Evolutionary conservation across 2,113 vertebrate species (phyloP).

Genomic region (Machaerirhynchus nigripectus): DNA sequence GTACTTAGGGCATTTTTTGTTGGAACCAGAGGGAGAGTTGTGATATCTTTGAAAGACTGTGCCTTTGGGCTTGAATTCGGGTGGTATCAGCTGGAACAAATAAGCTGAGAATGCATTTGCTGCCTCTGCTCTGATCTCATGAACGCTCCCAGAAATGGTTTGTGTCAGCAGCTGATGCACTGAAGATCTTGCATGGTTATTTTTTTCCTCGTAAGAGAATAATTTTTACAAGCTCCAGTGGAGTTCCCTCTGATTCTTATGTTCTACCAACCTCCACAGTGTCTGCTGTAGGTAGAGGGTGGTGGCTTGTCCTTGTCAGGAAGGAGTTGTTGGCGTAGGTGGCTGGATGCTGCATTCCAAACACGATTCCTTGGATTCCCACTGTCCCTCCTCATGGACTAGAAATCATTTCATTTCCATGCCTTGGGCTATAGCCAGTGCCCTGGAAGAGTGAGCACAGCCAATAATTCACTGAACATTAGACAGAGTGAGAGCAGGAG

Average conservation of each 20-base stretch:
- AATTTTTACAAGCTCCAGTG: slow-evolving; percentile 1
- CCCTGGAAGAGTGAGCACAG: neutral
- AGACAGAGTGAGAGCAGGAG: neutral
- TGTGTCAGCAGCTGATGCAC: slow-evolving; percentile 71
- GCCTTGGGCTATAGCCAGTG: neutral
- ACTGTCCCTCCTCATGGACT: neutral
- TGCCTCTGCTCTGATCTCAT: slow-evolving; percentile 70
- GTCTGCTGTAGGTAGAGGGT: neutral
- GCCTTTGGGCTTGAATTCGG: slow-evolving; percentile 78
- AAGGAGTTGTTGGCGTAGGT: accelerated
- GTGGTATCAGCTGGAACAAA: slow-evolving; percentile 87
- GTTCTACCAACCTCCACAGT: neutral
- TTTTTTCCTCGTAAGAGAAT: slow-evolving; percentile 52
- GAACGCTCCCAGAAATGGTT: slow-evolving; percentile 71
- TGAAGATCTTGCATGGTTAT: neutral
- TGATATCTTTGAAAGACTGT: slow-evolving; percentile 74
- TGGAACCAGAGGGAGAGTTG: slow-evolving; percentile 32
- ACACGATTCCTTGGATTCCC: neutral
- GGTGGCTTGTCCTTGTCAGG: neutral
- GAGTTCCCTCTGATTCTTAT: neutral
- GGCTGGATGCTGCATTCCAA: neutral
- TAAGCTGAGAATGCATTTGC: slow-evolving; percentile 78
- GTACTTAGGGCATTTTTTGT: slow-evolving; percentile 71
- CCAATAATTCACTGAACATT: neutral
- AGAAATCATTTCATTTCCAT: neutral